A percentile compares a stretch with the other conserved stretches of the same genome.
These are phyloP conservation scores for Flabesymbios commensalis DNA, from an alignment of 2,888 invertebrate genomes.

Conservation along the genomic window DNA sequence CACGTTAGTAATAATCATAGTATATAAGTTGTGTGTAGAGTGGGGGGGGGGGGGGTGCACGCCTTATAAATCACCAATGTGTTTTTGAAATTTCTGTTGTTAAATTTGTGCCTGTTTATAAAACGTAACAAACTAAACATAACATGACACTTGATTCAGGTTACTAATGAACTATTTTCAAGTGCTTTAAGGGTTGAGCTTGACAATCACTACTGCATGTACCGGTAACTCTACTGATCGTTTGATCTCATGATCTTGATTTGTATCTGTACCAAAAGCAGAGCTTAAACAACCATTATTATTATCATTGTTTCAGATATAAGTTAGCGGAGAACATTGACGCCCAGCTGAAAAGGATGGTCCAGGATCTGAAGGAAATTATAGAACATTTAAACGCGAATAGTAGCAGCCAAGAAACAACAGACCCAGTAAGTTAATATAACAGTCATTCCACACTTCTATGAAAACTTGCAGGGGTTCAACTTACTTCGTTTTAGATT, in stretches of 20 bases:
- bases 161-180: not conserved
- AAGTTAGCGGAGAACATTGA: constrained; percentile 87
- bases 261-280: no score
- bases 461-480: not conserved
- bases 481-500: no score
- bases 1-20: no score
- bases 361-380: constrained; percentile 91
- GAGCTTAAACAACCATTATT: no score
- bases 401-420: constrained; percentile 72
- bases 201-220: not conserved
- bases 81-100: no score
- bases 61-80: no score
- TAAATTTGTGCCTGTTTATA: no score
- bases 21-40: no score
- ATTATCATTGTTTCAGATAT: constrained; percentile 75
- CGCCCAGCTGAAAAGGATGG: constrained; percentile 90
- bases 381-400: constrained; percentile 91
- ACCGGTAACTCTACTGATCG: not conserved
- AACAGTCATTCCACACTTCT: not conserved
- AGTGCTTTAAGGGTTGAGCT: not conserved
- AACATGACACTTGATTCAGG: no score
- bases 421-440: constrained; percentile 76
- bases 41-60: no score
- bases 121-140: no score
- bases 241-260: no score